Evolutionary conservation across 1,140 invertebrate species (phyloP).

Genomic region (Pseudoatta argentina): DNA sequence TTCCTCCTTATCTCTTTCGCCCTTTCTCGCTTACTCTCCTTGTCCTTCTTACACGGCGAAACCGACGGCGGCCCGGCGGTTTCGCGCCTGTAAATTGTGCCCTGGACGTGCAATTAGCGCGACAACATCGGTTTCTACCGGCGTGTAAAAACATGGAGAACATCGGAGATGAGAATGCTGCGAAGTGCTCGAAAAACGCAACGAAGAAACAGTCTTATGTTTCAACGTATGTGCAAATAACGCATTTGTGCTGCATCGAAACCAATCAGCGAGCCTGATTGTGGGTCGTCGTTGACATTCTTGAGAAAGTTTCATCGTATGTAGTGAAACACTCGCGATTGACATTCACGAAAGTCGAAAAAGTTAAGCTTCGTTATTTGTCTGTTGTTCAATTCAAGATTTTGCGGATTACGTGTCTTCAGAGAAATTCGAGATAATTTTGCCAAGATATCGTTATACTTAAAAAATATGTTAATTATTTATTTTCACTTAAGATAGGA

Average conservation of each 20-base stretch:
- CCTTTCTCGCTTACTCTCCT: not conserved
- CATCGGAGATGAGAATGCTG: not conserved
- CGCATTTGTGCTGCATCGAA: slow-evolving; percentile 27
- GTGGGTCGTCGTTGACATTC: slow-evolving; percentile 17
- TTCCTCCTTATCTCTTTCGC: slow-evolving; percentile 14
- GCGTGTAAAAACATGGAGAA: not conserved
- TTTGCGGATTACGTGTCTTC: not conserved
- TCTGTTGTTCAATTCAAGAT: not conserved
- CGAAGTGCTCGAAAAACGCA: slow-evolving; percentile 53
- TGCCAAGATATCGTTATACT: slow-evolving; percentile 1
- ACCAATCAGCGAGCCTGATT: slow-evolving; percentile 5
- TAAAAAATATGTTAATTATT: not conserved
- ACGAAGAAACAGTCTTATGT: slow-evolving; percentile 37
- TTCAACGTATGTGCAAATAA: slow-evolving; percentile 31
- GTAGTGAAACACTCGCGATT: not conserved
- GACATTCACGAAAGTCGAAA: not conserved
- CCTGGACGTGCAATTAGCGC: slow-evolving; percentile 78
- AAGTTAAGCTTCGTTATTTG: not conserved
- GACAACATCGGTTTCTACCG: slow-evolving; percentile 35
- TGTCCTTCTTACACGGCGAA: slow-evolving; percentile 10
- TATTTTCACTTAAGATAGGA: slow-evolving; percentile 7
- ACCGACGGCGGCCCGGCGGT: slow-evolving; percentile 22
- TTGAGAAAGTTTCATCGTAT: slow-evolving; percentile 3
- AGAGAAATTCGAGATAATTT: slow-evolving; percentile 16
- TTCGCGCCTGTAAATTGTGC: slow-evolving; percentile 67